Base-by-base conservation (phyloP, 1,140 invertebrate genomes). In the Triops longicaudatus region DNA sequence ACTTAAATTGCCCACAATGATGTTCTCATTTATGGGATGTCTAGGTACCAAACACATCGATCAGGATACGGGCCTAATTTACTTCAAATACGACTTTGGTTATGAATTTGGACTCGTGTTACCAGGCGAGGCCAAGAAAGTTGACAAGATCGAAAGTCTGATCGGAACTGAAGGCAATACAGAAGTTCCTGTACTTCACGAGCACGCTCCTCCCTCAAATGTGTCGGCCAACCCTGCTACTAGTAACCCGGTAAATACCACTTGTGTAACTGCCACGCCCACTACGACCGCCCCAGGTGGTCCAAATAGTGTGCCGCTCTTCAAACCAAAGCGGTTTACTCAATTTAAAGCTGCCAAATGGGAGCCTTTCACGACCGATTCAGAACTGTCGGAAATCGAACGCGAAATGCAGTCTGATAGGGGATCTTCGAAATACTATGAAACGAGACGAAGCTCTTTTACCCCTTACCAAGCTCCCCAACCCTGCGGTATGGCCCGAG, bases 51-150 rank as follows among this genome's bases (percentile, higher is more conserved):
- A 92, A 84, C 90, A 90, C 82, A 88, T 91, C 80, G 90, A 92
- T 84, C 90, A 90, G 79, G 89, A 91, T 80, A 91, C 90, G 28
- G 91, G 90, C 78, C 85, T 93, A 41, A 91, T 92, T 81, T 92
- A 92, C 85, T 92, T 92, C 86, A 92, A 93, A 84, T 92, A 92
- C 82, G 91, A 92, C 84, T 93, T 93, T 81, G 91, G 91, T 77
- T 93, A 92, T 82, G 91, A 93, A 82, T 92, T 92, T 81, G 91
- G 91, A 75, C 88, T 92, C 76, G 86, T 91, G 37, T 84, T 91
- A 43, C 91, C 91, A 6, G 90, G 90, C 31, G 89, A 90, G 82
- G 86, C 88, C 71, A 88, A 88, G 81, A 81, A 79, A 37, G 79
- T 81, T 72, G 78, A 82, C 72, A 78, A 78, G 75, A 75, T 50